These are phyloP conservation scores for Sesia bembeciformis DNA, from an alignment of 2,888 invertebrate genomes.

Conservation along the genomic window DNA sequence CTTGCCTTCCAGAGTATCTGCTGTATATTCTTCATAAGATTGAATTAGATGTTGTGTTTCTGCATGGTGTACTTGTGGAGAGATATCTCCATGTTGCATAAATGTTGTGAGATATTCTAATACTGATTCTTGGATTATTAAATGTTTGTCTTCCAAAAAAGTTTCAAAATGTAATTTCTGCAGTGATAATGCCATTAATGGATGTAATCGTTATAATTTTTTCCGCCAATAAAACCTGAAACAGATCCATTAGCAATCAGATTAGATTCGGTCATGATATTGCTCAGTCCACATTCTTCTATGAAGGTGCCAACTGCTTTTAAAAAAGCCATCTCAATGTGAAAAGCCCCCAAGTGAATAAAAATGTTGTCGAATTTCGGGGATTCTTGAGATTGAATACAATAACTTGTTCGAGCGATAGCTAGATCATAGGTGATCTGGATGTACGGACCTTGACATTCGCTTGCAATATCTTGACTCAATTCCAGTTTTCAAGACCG, in stretches of 20 bases:
- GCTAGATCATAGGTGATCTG: conserved; percentile 24
- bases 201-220: conserved; percentile 24
- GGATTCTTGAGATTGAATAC: conserved; percentile 16
- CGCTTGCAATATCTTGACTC: conserved; percentile 16
- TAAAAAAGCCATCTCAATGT: conserved; percentile 21
- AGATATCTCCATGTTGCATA: conserved; percentile 34
- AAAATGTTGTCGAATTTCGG: conserved; percentile 24
- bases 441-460: conserved; percentile 16
- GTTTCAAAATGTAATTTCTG: conserved; percentile 21
- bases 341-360: conserved; percentile 21
- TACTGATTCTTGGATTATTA: conserved; percentile 15
- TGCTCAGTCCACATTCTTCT: conserved; percentile 19
- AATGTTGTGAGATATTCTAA: conserved; percentile 23
- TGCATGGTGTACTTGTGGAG: conserved; percentile 19
- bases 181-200: conserved; percentile 15
- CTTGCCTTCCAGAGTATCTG: conserved; percentile 10
- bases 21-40: conserved; percentile 18
- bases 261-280: conserved; percentile 11
- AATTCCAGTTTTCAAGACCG: conserved; percentile 20
- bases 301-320: conserved; percentile 24
- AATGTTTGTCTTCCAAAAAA: conserved; percentile 11
- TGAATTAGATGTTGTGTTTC: conserved; percentile 24
- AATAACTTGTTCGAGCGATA: conserved; percentile 14
- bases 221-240: conserved; percentile 20
- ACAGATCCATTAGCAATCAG: conserved; percentile 19